phyloP scores from a whole-genome alignment of 2,888 invertebrate genomes.

The Lobophora halterata region DNA sequence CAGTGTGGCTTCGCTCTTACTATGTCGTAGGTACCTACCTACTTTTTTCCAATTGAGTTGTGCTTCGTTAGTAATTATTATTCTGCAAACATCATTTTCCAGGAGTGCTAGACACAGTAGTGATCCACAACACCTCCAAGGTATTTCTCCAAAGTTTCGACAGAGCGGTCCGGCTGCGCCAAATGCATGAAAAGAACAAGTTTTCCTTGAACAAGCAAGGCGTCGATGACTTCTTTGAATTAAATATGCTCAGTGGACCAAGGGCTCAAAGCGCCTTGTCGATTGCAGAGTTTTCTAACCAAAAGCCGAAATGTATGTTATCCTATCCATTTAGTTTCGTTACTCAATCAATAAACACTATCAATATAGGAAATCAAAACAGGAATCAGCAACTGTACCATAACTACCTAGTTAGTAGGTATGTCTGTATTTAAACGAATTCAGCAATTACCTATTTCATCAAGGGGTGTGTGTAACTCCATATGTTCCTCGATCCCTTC shows the following conservation, averaged over 20 bases:
- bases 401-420: no score
- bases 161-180: slow-evolving; percentile 73
- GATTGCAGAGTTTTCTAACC: slow-evolving; percentile 48
- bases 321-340: not conserved
- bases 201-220: slow-evolving; percentile 47
- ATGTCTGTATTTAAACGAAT: no score
- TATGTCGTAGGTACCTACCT: no score
- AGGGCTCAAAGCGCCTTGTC: slow-evolving; percentile 55
- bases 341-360: no score
- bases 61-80: no score
- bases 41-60: no score
- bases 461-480: no score
- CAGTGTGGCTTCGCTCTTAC: no score
- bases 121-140: slow-evolving; percentile 80
- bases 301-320: slow-evolving; percentile 53
- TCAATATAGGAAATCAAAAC: no score
- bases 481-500: no score
- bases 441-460: no score
- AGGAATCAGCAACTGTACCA: no score
- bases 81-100: slow-evolving; percentile 31
- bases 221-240: slow-evolving; percentile 63
- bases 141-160: slow-evolving; percentile 83
- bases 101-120: slow-evolving; percentile 83
- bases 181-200: slow-evolving; percentile 61
- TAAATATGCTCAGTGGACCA: slow-evolving; percentile 65